These are phyloP conservation scores for Drosophila chauvacae DNA, from an alignment of 1,140 invertebrate genomes.

Conservation along the genomic window DNA sequence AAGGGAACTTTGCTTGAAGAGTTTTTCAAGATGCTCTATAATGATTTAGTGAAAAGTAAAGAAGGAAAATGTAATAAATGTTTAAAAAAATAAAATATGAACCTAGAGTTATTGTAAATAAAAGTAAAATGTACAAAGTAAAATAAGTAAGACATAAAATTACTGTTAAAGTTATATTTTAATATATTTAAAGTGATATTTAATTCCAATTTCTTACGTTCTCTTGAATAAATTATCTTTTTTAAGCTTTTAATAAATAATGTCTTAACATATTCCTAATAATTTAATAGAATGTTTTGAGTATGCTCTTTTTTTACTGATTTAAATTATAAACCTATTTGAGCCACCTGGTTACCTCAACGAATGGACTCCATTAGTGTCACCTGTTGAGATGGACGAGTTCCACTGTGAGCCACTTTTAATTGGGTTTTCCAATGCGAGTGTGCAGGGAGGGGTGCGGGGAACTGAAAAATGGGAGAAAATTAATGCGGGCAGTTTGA, in stretches of 20 bases:
- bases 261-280: too few species aligned
- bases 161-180: background rate
- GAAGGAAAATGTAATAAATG: background rate
- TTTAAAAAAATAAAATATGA: background rate
- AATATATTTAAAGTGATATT: background rate
- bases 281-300: fast-evolving
- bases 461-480: conserved; percentile 37
- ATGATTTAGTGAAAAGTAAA: background rate
- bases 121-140: background rate
- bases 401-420: conserved; percentile 55
- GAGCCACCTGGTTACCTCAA: background rate
- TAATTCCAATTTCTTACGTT: background rate
- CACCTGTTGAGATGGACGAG: conserved; percentile 35
- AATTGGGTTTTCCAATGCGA: conserved; percentile 71
- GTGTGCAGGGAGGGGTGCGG: conserved; percentile 37
- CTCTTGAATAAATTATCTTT: background rate
- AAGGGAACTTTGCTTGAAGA: background rate
- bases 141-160: background rate
- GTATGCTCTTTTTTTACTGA: background rate
- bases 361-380: conserved; percentile 6
- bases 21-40: background rate
- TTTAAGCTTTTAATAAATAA: background rate
- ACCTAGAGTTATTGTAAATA: background rate
- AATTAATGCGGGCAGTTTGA: conserved; percentile 69
- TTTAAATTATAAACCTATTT: background rate